phyloP scores from a whole-genome alignment of 1,140 invertebrate genomes.

The Tenebrio molitor region DNA sequence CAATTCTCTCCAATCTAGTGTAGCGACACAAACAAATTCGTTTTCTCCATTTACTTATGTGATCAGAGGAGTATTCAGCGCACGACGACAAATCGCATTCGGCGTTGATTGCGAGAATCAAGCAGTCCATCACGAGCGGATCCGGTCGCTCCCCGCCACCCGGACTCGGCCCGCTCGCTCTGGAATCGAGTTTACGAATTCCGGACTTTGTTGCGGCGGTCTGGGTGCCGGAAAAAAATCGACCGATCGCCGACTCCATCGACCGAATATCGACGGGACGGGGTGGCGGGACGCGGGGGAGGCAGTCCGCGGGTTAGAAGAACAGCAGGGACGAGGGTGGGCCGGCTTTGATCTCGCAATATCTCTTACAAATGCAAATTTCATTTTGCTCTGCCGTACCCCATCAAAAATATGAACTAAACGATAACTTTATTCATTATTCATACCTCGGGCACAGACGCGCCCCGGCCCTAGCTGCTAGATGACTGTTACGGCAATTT shows the following conservation, averaged over 20 bases:
- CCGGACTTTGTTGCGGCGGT: slow-evolving; percentile 25
- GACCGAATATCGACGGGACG: no score
- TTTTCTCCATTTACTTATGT: slow-evolving; percentile 43
- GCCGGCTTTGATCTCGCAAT: slow-evolving; percentile 65
- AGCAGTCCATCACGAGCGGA: slow-evolving; percentile 32
- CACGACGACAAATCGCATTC: slow-evolving; percentile 51
- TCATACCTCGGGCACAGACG: slow-evolving; percentile 64
- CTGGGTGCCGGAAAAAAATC: slow-evolving; percentile 18
- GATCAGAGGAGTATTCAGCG: slow-evolving; percentile 42
- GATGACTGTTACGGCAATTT: slow-evolving; percentile 17
- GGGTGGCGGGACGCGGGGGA: no score
- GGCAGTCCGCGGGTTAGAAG: slow-evolving; percentile 3
- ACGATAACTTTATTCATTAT: slow-evolving; percentile 69
- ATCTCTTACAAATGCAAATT: slow-evolving; percentile 68
- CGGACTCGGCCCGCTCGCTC: not conserved
- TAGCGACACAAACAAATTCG: slow-evolving; percentile 47
- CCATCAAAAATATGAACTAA: slow-evolving; percentile 69
- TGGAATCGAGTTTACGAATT: slow-evolving; percentile 32
- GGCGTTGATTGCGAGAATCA: slow-evolving; percentile 47
- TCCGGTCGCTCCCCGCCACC: no score
- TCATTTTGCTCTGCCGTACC: slow-evolving; percentile 66
- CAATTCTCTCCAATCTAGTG: slow-evolving; percentile 43
- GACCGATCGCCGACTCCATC: not conserved
- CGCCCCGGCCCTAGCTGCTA: slow-evolving; percentile 47
- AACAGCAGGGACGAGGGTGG: slow-evolving; percentile 36